Evolutionary conservation across 2,113 vertebrate species (phyloP).

Genomic region (Circaetus gallicus): DNA sequence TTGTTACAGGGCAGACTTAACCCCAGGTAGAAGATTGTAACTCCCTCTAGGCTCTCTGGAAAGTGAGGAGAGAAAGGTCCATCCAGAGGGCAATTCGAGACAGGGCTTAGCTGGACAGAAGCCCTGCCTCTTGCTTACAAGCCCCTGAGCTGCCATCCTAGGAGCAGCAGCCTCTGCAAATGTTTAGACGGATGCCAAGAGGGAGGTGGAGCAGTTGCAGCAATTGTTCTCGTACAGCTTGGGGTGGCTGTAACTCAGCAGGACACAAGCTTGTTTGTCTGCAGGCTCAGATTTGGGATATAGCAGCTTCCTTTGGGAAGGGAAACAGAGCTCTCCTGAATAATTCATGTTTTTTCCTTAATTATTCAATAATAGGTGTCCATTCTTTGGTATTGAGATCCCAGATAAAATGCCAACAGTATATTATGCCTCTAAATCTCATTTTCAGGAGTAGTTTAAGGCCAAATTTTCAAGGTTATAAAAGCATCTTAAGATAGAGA

Average conservation of each 20-base stretch:
- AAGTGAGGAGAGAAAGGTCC: neutral
- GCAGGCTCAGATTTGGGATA: neutral
- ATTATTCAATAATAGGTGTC: constrained; percentile 48
- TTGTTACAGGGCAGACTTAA: neutral
- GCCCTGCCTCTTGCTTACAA: neutral
- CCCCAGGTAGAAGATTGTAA: neutral
- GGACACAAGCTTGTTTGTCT: neutral
- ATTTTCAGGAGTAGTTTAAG: constrained; percentile 4
- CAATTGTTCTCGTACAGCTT: neutral
- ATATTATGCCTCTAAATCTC: neutral
- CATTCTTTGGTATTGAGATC: neutral
- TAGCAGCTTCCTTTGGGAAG: constrained; percentile 8
- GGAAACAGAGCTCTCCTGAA: neutral
- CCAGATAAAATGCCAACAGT: constrained; percentile 9
- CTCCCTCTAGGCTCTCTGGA: neutral
- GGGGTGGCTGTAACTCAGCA: constrained; percentile 7
- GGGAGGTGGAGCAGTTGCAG: neutral
- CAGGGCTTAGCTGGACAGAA: neutral
- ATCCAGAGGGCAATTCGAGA: neutral
- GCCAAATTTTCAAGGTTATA: constrained; percentile 34
- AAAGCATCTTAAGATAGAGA: constrained; percentile 31
- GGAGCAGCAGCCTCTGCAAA: neutral
- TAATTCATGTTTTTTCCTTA: constrained; percentile 43
- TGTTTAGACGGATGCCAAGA: neutral
- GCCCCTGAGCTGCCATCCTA: neutral